Conservation (phyloP, 2,797 vertebrate genomes). For the Eulemur rubriventer region DNA sequence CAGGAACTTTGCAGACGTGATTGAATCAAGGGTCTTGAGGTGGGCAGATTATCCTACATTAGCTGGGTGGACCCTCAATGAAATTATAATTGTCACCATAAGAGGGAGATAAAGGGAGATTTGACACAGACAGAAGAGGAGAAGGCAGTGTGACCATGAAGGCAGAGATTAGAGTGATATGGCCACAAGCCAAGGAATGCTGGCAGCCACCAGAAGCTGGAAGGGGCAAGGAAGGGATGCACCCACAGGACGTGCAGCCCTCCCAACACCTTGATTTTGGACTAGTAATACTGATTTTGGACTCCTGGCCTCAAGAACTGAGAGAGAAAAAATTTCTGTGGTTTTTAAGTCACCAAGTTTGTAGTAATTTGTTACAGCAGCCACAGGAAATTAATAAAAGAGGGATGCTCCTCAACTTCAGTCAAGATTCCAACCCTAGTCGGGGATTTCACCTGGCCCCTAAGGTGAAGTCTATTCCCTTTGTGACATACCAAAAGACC, state of each 20-base stretch:
- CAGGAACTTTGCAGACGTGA: neutral
- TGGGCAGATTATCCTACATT: neutral
- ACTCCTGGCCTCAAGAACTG: neutral
- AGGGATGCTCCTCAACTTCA: neutral
- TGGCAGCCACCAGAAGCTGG: neutral
- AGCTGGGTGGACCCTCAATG: neutral
- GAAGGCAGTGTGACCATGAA: neutral
- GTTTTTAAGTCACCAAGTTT: neutral
- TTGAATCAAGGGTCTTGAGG: neutral
- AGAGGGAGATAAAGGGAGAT: neutral
- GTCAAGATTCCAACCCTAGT: neutral
- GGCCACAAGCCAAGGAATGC: neutral
- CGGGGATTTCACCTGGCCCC: neutral
- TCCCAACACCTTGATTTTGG: neutral
- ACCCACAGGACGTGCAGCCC: neutral
- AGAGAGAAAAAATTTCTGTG: neutral
- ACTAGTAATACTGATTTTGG: neutral
- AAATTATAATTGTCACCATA: neutral
- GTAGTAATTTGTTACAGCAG: neutral
- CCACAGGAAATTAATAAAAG: neutral
- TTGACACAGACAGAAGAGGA: slow-evolving; percentile 1
- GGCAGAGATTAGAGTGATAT: neutral
- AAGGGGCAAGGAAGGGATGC: neutral
- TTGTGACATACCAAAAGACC: slow-evolving; percentile 8
- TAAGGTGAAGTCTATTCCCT: neutral